phyloP scores from a whole-genome alignment of 2,113 vertebrate genomes.

The Haemorhous mexicanus region DNA sequence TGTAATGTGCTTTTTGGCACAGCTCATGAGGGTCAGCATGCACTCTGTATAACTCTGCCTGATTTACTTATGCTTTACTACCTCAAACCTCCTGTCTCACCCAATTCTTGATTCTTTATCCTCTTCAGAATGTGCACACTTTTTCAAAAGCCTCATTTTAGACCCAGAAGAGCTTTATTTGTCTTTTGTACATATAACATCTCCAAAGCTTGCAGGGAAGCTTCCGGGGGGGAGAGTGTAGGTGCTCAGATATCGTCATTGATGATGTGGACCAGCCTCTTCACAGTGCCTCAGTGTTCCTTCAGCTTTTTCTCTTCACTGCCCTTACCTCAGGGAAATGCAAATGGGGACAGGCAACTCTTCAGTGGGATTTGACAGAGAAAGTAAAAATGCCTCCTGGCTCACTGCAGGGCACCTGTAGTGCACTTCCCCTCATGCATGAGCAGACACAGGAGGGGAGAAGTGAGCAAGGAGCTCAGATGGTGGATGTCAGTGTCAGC shows the following conservation, averaged over 20 bases:
- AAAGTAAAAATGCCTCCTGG: background rate
- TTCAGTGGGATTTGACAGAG: background rate
- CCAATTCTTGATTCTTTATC: fast-evolving
- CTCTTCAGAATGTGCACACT: background rate
- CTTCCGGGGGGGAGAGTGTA: background rate
- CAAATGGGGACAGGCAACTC: background rate
- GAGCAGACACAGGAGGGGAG: background rate
- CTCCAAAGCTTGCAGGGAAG: background rate
- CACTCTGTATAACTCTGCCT: background rate
- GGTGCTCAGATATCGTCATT: background rate
- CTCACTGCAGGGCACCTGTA: background rate
- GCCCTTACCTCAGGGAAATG: background rate
- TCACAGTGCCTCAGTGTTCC: background rate
- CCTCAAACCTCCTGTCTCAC: background rate
- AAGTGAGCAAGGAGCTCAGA: background rate
- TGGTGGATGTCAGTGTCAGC: background rate
- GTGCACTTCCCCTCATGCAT: background rate
- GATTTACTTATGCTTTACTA: background rate
- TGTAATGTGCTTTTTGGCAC: background rate
- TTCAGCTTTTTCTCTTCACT: background rate
- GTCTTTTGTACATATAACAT: background rate
- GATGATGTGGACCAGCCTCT: background rate
- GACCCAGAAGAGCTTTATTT: background rate
- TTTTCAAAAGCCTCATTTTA: background rate
- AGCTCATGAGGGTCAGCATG: background rate